These are phyloP conservation scores for Macrotus californicus DNA, from an alignment of 2,113 vertebrate species.

Conservation along the genomic window DNA sequence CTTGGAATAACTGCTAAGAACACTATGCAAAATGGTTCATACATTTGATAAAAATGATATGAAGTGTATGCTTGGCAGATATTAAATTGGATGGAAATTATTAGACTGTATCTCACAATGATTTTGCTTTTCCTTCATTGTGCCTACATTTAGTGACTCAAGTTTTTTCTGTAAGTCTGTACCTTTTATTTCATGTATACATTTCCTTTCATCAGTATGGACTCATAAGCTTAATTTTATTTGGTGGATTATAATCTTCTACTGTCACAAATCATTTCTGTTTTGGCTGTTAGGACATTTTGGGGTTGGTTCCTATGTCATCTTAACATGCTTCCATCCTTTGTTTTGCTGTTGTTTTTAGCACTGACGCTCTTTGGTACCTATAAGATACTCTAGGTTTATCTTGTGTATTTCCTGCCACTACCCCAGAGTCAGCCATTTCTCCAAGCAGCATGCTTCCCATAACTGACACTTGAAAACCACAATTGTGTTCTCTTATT, in stretches of 20 bases:
- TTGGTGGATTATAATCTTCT: background rate
- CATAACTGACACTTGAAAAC: background rate
- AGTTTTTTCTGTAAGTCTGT: background rate
- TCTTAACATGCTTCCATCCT: background rate
- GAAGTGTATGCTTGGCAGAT: background rate
- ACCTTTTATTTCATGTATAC: background rate
- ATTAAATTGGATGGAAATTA: background rate
- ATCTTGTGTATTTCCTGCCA: background rate
- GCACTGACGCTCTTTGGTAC: background rate
- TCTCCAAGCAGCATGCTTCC: background rate
- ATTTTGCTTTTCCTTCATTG: background rate
- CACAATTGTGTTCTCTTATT: background rate
- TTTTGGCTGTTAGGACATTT: background rate
- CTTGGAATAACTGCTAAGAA: background rate
- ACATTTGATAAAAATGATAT: background rate
- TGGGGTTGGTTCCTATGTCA: background rate
- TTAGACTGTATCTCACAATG: background rate
- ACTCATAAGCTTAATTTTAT: background rate
- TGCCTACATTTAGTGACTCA: background rate
- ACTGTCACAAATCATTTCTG: background rate
- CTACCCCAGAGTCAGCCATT: background rate
- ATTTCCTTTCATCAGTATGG: background rate
- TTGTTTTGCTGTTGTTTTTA: background rate
- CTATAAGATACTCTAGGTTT: background rate
- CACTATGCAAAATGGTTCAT: background rate